These are phyloP conservation scores for Potamilus streckersoni DNA, from an alignment of 1,140 invertebrate species.

Conservation along the genomic window DNA sequence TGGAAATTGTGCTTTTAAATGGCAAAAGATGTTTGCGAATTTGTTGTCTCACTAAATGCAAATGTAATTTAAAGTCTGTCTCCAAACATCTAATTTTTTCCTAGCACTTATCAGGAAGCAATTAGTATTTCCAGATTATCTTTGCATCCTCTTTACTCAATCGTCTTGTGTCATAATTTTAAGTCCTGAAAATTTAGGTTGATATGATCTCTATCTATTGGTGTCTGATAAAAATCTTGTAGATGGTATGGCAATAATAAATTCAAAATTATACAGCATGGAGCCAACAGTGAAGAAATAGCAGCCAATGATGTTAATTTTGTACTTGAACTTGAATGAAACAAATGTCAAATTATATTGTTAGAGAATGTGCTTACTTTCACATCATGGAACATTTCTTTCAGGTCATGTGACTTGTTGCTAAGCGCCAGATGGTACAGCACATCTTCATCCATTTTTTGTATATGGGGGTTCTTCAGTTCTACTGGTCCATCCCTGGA, in stretches of 20 bases:
- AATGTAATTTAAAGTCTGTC: too few relatives aligned
- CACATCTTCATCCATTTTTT: constrained; percentile 75
- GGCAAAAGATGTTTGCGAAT: too few relatives aligned
- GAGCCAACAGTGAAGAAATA: not conserved
- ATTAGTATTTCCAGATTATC: too few relatives aligned
- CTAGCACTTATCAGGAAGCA: too few relatives aligned
- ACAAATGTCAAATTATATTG: not conserved
- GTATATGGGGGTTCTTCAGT: constrained; percentile 44
- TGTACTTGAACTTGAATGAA: not conserved
- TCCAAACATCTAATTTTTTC: too few relatives aligned
- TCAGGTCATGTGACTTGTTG: constrained; percentile 89
- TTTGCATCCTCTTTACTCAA: too few relatives aligned
- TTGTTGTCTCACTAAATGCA: too few relatives aligned
- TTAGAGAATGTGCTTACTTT: constrained; percentile 76
- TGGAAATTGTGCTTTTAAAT: too few relatives aligned
- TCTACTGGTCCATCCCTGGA: constrained; percentile 28
- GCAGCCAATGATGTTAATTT: not conserved
- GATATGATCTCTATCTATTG: not conserved
- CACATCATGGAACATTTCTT: constrained; percentile 96
- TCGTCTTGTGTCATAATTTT: not conserved
- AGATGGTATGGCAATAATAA: constrained; percentile 33
- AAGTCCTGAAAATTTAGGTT: not conserved
- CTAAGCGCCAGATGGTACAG: constrained; percentile 94
- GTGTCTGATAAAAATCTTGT: too few relatives aligned
- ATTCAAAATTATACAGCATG: not conserved